phyloP scores from a whole-genome alignment of 2,888 invertebrate genomes.

The Matsumyia berberina region DNA sequence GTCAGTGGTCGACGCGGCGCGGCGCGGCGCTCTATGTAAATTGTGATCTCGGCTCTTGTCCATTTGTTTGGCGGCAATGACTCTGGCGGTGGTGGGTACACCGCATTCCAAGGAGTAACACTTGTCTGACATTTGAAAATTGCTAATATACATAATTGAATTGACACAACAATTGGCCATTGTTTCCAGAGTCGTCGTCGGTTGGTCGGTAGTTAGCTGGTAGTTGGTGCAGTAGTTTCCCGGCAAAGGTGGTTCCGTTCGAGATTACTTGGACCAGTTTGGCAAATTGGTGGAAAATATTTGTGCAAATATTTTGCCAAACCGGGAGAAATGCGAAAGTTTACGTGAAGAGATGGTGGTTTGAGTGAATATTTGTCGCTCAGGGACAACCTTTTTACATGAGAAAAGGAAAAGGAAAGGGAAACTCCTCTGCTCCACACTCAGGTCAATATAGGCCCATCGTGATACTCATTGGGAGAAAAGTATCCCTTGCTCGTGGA shows the following conservation, averaged over 20 bases:
- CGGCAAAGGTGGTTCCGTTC: not conserved
- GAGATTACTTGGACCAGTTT: conserved; percentile 34
- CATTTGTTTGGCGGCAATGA: conserved; percentile 31
- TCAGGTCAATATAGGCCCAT: too few relatives aligned
- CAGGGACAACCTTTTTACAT: too few relatives aligned
- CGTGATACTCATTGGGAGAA: too few relatives aligned
- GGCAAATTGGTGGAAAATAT: conserved; percentile 21
- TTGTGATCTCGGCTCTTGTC: conserved; percentile 60
- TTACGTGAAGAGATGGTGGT: not conserved
- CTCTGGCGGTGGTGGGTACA: conserved; percentile 16
- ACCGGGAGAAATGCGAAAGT: conserved; percentile 63
- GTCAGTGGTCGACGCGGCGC: conserved; percentile 30
- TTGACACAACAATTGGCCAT: conserved; percentile 75
- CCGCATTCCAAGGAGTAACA: conserved; percentile 71
- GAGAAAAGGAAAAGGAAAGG: too few relatives aligned
- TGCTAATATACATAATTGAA: conserved; percentile 74
- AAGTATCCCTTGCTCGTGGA: too few relatives aligned
- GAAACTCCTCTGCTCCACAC: too few relatives aligned
- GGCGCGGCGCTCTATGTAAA: conserved; percentile 68
- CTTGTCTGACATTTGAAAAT: conserved; percentile 75
- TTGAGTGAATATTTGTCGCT: too few relatives aligned
- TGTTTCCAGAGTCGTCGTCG: conserved; percentile 44
- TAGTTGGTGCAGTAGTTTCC: conserved; percentile 35
- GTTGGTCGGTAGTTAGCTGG: not conserved
- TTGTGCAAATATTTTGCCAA: conserved; percentile 44